Evolutionary conservation across 2,113 vertebrate genomes (phyloP).

Genomic region (Phocoena phocoena): DNA sequence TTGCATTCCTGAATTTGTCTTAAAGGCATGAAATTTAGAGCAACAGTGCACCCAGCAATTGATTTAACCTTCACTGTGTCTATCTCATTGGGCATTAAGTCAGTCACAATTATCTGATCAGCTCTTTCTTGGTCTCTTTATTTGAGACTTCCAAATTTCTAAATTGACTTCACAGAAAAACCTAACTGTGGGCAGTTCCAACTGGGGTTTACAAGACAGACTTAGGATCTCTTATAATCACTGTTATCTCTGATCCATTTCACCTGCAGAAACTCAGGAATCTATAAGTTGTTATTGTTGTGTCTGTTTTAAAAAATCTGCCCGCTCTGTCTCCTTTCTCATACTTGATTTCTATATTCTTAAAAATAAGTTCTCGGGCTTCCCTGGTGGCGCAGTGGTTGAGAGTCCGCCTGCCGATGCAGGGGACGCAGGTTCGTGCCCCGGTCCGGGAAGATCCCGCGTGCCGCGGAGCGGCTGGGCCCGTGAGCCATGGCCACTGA

Average conservation of each 20-base stretch:
- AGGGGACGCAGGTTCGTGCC: no score
- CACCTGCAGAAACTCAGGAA: not conserved
- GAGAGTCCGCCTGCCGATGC: no score
- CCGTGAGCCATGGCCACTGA: no score
- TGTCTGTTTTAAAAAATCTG: not conserved
- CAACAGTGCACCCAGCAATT: not conserved
- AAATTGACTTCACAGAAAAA: not conserved
- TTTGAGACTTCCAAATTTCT: not conserved
- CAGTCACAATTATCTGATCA: not conserved
- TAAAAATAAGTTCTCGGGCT: constrained; percentile 16
- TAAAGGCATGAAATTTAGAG: constrained; percentile 17
- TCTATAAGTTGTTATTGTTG: not conserved
- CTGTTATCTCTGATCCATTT: not conserved
- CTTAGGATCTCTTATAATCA: not conserved
- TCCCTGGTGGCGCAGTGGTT: no score
- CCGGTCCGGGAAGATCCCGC: no score
- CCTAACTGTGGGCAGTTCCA: not conserved
- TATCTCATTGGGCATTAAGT: not conserved
- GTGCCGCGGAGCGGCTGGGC: no score
- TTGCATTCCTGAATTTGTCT: not conserved
- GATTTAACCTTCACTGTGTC: not conserved
- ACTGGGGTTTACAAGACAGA: not conserved
- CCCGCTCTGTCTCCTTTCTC: not conserved
- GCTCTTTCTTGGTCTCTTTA: not conserved
- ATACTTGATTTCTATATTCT: not conserved